phyloP scores from a whole-genome alignment of 2,113 vertebrate species.

The Macrotus californicus region DNA sequence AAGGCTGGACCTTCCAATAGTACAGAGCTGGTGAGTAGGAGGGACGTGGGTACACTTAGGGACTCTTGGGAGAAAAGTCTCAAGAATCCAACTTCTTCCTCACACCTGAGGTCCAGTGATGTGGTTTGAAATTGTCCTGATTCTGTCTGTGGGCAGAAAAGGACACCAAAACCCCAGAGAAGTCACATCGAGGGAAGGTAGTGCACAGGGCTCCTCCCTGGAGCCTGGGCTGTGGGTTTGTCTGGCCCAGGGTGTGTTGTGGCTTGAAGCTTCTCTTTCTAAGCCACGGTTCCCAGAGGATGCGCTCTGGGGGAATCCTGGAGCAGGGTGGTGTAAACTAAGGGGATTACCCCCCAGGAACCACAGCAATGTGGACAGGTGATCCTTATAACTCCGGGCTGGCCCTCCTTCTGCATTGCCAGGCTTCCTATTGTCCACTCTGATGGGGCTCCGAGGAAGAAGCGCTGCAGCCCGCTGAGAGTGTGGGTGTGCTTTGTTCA shows the following conservation, averaged over 20 bases:
- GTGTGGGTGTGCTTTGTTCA: background rate
- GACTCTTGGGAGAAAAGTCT: background rate
- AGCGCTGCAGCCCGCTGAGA: background rate
- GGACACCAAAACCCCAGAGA: background rate
- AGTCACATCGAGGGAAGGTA: background rate
- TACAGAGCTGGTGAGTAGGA: background rate
- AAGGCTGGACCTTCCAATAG: background rate
- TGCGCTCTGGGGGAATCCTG: background rate
- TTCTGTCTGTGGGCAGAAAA: background rate
- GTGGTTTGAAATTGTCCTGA: background rate
- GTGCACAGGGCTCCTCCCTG: background rate
- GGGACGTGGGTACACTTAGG: background rate
- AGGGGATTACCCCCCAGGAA: background rate
- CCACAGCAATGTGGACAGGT: background rate
- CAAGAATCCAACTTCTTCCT: background rate
- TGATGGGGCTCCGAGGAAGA: background rate
- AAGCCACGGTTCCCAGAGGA: background rate
- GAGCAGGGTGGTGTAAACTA: background rate
- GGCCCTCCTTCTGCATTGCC: background rate
- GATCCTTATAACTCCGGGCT: background rate
- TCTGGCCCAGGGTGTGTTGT: background rate
- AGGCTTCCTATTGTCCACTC: background rate
- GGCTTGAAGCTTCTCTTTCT: background rate
- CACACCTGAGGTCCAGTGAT: background rate
- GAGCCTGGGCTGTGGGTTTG: rapidly evolving